Evolutionary conservation across 2,113 vertebrate species (phyloP).

Genomic region (Lamprotornis superbus): DNA sequence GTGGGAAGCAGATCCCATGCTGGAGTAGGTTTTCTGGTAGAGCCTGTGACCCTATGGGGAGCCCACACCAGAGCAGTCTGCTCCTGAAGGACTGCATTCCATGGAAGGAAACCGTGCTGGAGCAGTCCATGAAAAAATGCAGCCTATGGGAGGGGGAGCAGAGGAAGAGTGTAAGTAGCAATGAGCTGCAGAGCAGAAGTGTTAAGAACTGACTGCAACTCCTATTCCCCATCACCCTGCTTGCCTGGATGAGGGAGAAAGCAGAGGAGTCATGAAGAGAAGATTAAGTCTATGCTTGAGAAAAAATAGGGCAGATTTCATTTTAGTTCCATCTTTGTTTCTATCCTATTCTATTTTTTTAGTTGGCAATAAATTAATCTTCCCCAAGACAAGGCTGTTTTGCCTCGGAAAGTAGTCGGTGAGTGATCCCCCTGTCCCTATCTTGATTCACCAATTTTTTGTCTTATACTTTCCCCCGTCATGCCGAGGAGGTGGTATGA

Average conservation of each 20-base stretch:
- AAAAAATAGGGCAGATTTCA: neutral
- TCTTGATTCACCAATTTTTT: neutral
- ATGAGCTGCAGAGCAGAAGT: neutral
- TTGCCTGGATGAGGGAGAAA: rapidly evolving
- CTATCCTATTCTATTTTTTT: neutral
- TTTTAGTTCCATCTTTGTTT: neutral
- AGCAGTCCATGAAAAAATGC: neutral
- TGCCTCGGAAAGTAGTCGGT: neutral
- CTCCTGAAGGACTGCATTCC: neutral
- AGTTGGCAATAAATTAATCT: neutral
- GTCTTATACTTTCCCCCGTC: neutral
- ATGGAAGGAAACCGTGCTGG: neutral
- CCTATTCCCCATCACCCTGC: neutral
- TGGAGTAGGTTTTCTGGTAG: neutral
- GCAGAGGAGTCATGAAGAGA: neutral
- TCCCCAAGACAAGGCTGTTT: neutral
- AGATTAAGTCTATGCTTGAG: neutral
- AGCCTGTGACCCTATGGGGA: neutral
- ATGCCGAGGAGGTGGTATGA: neutral
- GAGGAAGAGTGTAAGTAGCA: neutral
- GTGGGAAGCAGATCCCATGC: neutral
- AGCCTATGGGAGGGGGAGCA: neutral
- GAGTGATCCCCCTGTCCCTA: neutral
- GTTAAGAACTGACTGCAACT: neutral
- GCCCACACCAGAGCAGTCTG: neutral